phyloP scores from a whole-genome alignment of 2,113 vertebrate species.

The Pygoscelis antarcticus region DNA sequence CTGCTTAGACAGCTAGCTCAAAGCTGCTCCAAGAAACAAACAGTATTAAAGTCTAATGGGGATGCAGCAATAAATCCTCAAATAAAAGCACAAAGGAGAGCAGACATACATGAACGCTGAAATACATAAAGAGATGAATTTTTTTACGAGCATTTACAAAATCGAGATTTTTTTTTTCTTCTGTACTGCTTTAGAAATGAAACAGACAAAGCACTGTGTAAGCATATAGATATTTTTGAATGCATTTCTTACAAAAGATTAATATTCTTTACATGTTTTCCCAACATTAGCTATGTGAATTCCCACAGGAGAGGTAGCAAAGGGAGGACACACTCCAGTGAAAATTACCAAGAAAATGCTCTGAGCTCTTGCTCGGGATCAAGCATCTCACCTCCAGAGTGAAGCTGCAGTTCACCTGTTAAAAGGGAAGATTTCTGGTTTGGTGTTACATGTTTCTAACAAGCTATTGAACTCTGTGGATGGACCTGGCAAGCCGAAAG shows the following conservation, averaged over 20 bases:
- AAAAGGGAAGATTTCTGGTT: not conserved
- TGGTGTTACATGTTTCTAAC: not conserved
- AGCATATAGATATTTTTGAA: not conserved
- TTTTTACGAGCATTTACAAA: not conserved
- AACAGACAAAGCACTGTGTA: rapidly evolving
- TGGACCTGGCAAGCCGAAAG: not conserved
- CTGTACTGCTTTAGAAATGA: not conserved
- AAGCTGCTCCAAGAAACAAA: not conserved
- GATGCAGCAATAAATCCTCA: not conserved
- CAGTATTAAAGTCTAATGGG: not conserved
- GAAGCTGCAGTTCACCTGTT: rapidly evolving
- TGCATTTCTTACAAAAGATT: not conserved
- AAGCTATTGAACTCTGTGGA: not conserved
- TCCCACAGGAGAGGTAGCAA: not conserved
- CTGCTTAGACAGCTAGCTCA: not conserved
- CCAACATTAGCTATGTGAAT: not conserved
- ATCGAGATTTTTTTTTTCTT: not conserved
- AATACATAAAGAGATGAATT: not conserved
- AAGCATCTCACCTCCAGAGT: not conserved
- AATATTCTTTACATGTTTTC: rapidly evolving
- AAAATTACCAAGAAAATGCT: too few species aligned
- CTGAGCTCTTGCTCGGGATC: not conserved
- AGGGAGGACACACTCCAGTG: not conserved
- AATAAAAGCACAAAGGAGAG: not conserved
- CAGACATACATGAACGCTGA: rapidly evolving